phyloP scores from a whole-genome alignment of 2,888 invertebrate species.

The Pyralis farinalis region DNA sequence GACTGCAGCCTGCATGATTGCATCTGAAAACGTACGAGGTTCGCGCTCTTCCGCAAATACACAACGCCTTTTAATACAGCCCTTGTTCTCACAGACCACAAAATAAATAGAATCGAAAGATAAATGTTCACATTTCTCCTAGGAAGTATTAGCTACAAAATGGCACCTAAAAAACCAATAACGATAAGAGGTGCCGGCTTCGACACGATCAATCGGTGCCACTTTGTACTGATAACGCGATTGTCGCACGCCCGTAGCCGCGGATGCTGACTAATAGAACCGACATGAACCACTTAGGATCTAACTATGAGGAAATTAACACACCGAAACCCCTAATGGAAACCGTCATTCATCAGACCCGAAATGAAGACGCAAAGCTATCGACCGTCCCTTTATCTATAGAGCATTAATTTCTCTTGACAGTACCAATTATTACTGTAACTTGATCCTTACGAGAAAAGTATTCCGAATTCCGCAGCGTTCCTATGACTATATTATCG shows the following conservation, averaged over 20 bases:
- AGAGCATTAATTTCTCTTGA: conserved; percentile 49
- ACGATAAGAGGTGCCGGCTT: conserved; percentile 59
- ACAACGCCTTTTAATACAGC: neutral
- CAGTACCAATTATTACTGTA: conserved; percentile 42
- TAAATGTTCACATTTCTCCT: neutral
- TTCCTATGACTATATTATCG: too few species aligned
- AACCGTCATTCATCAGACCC: conserved; percentile 60
- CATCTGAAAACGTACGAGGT: too few species aligned
- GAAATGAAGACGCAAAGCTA: conserved; percentile 50
- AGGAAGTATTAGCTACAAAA: conserved; percentile 21
- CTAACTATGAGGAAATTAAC: conserved; percentile 59
- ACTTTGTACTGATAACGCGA: conserved; percentile 56
- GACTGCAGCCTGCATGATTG: too few species aligned
- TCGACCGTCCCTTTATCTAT: conserved; percentile 47
- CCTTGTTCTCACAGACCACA: neutral
- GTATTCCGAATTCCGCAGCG: neutral
- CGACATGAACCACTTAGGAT: conserved; percentile 57
- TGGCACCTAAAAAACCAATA: conserved; percentile 27
- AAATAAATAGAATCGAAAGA: neutral
- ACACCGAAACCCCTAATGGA: conserved; percentile 60
- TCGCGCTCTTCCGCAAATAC: too few species aligned
- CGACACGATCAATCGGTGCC: conserved; percentile 64
- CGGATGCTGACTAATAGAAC: conserved; percentile 57
- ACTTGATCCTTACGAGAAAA: neutral
- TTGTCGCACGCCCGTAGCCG: conserved; percentile 34